These are phyloP conservation scores for Atrina japonica DNA, from an alignment of 2,888 invertebrate species.

Conservation along the genomic window DNA sequence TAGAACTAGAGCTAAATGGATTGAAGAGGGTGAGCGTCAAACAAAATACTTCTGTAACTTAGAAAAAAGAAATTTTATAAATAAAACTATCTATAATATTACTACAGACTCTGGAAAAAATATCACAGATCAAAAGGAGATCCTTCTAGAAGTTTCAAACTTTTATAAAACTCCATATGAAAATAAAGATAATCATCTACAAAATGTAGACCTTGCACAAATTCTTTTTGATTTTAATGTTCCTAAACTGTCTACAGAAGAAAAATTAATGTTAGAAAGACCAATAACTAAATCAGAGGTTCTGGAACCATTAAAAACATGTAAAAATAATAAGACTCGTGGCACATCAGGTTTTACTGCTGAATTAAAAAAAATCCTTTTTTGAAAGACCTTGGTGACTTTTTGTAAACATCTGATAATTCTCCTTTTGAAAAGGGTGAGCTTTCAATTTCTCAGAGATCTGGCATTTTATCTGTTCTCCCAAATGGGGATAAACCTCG, in stretches of 20 bases:
- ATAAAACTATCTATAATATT: neutral
- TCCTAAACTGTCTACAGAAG: neutral
- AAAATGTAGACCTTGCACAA: neutral
- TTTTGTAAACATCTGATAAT: too few species aligned
- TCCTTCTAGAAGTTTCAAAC: neutral
- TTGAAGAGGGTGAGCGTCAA: neutral
- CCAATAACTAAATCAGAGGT: neutral
- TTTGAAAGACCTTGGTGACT: neutral
- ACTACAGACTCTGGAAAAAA: neutral
- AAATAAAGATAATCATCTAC: neutral
- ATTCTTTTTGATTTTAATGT: neutral
- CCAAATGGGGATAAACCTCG: neutral
- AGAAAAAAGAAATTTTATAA: neutral
- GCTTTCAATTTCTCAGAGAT: too few species aligned
- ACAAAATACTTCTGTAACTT: neutral
- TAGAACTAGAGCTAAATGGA: neutral
- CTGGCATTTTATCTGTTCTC: too few species aligned
- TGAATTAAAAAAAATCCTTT: neutral
- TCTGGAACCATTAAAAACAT: neutral
- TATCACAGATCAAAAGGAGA: neutral
- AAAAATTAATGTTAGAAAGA: neutral
- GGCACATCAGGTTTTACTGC: neutral
- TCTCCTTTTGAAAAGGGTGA: too few species aligned
- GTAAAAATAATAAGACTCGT: neutral
- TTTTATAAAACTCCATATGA: slow-evolving; percentile 3